Conservation (phyloP, 2,113 vertebrate species). For the Semnornis frantzii region DNA sequence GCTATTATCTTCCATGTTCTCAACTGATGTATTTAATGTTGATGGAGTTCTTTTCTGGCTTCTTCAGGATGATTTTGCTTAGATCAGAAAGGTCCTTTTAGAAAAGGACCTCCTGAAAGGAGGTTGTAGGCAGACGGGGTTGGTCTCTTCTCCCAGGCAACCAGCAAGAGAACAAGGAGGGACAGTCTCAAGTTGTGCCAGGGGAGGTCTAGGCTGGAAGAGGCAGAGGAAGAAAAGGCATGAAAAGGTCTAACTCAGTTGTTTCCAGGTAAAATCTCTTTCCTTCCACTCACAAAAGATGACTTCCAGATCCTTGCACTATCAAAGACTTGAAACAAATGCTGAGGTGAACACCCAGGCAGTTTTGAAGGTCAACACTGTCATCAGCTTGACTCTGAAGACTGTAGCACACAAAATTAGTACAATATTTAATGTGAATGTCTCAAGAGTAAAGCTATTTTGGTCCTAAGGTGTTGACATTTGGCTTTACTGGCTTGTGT, state of each 20-base stretch:
- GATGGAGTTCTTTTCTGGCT: background rate
- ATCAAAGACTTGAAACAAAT: constrained; percentile 21
- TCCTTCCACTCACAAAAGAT: background rate
- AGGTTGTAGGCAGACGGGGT: too few species aligned
- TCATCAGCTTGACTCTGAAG: background rate
- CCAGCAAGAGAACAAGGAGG: too few species aligned
- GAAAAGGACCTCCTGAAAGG: too few species aligned
- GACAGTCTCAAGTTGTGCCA: too few species aligned
- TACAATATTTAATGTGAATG: background rate
- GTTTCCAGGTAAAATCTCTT: background rate
- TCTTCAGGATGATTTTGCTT: background rate
- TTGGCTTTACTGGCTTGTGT: background rate
- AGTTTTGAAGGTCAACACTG: background rate
- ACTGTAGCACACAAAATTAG: background rate
- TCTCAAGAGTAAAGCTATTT: background rate
- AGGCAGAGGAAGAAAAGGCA: background rate
- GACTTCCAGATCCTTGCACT: background rate
- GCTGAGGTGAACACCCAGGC: background rate
- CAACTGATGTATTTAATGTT: background rate
- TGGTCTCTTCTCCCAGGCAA: too few species aligned
- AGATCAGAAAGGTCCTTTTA: background rate
- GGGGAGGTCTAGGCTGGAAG: background rate
- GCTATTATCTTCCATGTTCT: background rate
- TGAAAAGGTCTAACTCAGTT: background rate
- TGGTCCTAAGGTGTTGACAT: background rate